Percentiles rank a stretch among this genome's conserved stretches.
Conservation (phyloP, 2,888 invertebrate genomes). For the Dexiosoma caninum region DNA sequence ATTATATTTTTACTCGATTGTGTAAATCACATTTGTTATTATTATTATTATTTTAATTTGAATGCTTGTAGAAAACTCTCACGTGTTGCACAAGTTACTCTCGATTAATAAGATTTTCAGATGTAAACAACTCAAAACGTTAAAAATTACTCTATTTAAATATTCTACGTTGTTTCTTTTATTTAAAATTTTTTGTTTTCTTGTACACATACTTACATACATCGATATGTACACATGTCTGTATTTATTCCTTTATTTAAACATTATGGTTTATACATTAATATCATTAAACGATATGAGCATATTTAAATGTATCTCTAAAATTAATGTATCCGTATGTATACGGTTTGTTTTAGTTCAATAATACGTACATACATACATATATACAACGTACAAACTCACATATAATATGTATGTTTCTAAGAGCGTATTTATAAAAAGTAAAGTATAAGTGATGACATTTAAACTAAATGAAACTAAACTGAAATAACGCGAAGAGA, state of each 20-base stretch:
- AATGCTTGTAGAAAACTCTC: conserved; percentile 41
- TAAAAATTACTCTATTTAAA: conserved; percentile 53
- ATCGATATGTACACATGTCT: too few species aligned
- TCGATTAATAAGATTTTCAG: conserved; percentile 38
- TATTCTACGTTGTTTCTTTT: conserved; percentile 41
- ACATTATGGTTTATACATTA: conserved; percentile 24
- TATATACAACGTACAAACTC: neutral
- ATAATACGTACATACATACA: neutral
- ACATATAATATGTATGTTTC: neutral
- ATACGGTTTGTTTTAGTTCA: conserved; percentile 11
- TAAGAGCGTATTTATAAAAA: neutral
- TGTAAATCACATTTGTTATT: conserved; percentile 31
- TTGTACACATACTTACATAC: too few species aligned
- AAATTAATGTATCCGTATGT: conserved; percentile 6
- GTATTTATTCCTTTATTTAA: conserved; percentile 31
- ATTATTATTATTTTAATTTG: neutral
- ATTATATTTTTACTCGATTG: neutral
- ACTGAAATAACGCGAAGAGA: conserved; percentile 46
- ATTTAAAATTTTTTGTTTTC: conserved; percentile 1
- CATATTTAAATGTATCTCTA: conserved; percentile 11
- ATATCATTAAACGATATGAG: conserved; percentile 7
- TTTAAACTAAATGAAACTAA: conserved; percentile 49
- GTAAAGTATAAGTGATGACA: conserved; percentile 54
- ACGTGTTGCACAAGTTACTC: conserved; percentile 52
- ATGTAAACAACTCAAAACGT: conserved; percentile 51